Percentiles rank a stretch among this genome's conserved stretches.
These are phyloP conservation scores for Andrena fulva DNA, from an alignment of 2,888 invertebrate species.

Conservation along the genomic window DNA sequence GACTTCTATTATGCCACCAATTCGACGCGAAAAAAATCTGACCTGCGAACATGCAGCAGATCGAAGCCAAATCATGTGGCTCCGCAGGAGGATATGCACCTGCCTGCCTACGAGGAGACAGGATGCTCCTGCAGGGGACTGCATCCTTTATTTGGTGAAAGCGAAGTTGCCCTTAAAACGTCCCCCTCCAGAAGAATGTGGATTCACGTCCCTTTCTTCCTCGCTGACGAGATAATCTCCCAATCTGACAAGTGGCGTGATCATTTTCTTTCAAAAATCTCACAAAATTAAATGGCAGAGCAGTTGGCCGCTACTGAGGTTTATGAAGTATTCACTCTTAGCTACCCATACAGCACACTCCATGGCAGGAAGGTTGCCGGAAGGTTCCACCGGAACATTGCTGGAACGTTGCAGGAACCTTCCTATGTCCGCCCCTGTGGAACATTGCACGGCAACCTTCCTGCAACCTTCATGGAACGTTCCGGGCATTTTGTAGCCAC, in stretches of 20 bases:
- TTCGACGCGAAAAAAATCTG: slow-evolving; percentile 69
- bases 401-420: too few relatives aligned
- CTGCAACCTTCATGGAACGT: too few relatives aligned
- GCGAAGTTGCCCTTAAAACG: slow-evolving; percentile 28
- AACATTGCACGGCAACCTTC: too few relatives aligned
- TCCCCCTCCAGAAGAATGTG: slow-evolving; percentile 12
- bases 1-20: slow-evolving; percentile 63
- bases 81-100: slow-evolving; percentile 68
- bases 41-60: slow-evolving; percentile 70
- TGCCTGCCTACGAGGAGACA: slow-evolving; percentile 62
- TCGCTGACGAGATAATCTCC: slow-evolving; percentile 18
- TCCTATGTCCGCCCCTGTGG: too few relatives aligned
- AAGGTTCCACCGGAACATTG: too few relatives aligned
- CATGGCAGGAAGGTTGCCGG: too few relatives aligned
- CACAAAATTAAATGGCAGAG: neutral
- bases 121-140: slow-evolving; percentile 51
- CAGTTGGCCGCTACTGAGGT: neutral
- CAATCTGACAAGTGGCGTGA: neutral
- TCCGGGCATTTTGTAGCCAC: too few relatives aligned
- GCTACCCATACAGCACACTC: too few relatives aligned
- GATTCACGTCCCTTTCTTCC: neutral
- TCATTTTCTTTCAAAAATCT: neutral
- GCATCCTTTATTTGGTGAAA: slow-evolving; percentile 54
- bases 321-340: neutral
- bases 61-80: slow-evolving; percentile 69